A percentile compares a stretch with the other conserved stretches of the same genome.
Evolutionary conservation across 2,888 invertebrate species (phyloP).

Genomic region (Criorhina ranunculi): DNA sequence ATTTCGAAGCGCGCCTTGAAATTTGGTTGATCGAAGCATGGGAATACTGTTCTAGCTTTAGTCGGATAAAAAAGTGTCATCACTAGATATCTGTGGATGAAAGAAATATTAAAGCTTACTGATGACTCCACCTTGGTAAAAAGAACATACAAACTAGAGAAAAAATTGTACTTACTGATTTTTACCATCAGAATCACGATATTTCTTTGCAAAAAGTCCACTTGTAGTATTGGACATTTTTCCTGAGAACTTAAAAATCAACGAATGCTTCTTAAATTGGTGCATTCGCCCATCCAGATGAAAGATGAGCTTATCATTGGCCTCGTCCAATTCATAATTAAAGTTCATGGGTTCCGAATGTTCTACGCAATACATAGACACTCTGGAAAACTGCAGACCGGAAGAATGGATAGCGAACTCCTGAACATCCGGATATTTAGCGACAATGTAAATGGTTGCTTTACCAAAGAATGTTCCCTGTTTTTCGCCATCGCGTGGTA

Average conservation of each 20-base stretch:
- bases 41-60: constrained; percentile 87
- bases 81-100: constrained; percentile 82
- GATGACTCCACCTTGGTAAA: too few relatives aligned
- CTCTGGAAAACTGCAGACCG: background rate
- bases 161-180: too few relatives aligned
- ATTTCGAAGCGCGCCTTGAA: constrained; percentile 87
- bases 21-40: constrained; percentile 89
- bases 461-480: constrained; percentile 79
- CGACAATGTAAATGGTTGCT: constrained; percentile 85
- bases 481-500: constrained; percentile 63
- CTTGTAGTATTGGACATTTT: too few relatives aligned
- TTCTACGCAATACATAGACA: background rate
- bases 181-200: too few relatives aligned
- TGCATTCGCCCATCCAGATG: too few relatives aligned
- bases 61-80: constrained; percentile 88
- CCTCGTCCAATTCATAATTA: too few relatives aligned
- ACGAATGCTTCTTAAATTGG: too few relatives aligned
- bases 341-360: too few relatives aligned
- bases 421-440: constrained; percentile 82
- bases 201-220: too few relatives aligned
- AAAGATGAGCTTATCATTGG: too few relatives aligned
- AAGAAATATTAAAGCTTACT: background rate
- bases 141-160: too few relatives aligned
- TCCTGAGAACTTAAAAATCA: too few relatives aligned
- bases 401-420: constrained; percentile 80